Conservation (phyloP, 30 jellyfish, hydroid and myxozoan genomes). For the Turritopsis dohrnii region DNA sequence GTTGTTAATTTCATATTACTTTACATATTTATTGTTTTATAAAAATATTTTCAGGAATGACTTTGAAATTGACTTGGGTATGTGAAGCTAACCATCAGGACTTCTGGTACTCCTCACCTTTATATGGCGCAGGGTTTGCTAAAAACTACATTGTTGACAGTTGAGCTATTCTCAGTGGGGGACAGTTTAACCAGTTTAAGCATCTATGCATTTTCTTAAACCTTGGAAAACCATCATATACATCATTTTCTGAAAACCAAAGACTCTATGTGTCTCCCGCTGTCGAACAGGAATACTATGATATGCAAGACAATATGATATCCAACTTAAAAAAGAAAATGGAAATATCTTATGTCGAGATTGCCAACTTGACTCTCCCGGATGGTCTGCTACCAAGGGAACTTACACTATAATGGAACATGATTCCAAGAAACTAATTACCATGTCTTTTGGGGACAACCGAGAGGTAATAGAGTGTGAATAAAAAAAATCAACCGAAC, state of each 20-base stretch:
- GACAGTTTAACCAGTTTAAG: conserved; percentile 30
- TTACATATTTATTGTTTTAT: too few relatives aligned
- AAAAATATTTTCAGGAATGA: not conserved
- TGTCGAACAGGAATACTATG: conserved; percentile 32
- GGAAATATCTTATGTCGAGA: conserved; percentile 30
- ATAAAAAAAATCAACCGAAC: too few relatives aligned
- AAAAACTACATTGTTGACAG: conserved; percentile 15
- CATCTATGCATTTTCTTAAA: conserved; percentile 11
- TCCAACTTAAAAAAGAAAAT: too few relatives aligned
- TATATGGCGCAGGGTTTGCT: conserved; percentile 27
- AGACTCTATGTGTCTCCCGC: conserved; percentile 34
- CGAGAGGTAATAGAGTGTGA: too few relatives aligned
- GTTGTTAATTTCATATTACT: too few relatives aligned
- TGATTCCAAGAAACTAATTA: conserved; percentile 16
- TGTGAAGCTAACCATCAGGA: conserved; percentile 18
- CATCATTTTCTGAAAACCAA: conserved; percentile 28
- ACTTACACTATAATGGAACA: conserved; percentile 32
- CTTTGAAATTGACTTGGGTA: conserved; percentile 27
- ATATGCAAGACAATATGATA: too few relatives aligned
- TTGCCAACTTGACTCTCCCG: conserved; percentile 47
- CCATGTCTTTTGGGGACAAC: conserved; percentile 33
- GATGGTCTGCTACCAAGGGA: conserved; percentile 41
- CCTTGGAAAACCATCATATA: conserved; percentile 13
- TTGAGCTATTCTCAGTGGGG: conserved; percentile 28
- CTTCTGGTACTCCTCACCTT: conserved; percentile 35